Evolutionary conservation across 2,888 invertebrate species (phyloP).

Genomic region (Pocota personata): DNA sequence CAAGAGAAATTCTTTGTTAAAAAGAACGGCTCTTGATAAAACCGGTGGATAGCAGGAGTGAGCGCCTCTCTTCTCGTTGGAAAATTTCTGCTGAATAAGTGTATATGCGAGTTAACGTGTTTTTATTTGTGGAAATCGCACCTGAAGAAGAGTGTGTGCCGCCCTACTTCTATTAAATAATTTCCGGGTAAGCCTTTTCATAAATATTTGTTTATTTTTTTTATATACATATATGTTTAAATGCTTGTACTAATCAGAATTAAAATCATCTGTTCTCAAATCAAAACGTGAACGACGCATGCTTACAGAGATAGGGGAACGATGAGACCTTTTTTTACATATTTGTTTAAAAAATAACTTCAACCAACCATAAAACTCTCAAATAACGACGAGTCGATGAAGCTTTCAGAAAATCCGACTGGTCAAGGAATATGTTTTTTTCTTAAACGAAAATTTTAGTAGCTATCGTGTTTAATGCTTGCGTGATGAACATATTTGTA

Average conservation of each 20-base stretch:
- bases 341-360: not conserved
- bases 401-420: not conserved
- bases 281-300: not conserved
- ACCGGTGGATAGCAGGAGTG: constrained; percentile 59
- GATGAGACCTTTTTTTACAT: not conserved
- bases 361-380: not conserved
- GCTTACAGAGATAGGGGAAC: not conserved
- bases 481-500: not conserved
- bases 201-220: not conserved
- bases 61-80: constrained; percentile 55
- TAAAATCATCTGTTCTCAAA: not conserved
- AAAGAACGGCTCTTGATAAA: constrained; percentile 56
- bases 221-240: not conserved
- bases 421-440: not conserved
- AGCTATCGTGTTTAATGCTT: not conserved
- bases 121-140: constrained; percentile 47
- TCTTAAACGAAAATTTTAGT: not conserved
- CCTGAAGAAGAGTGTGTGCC: constrained; percentile 62
- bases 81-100: constrained; percentile 42
- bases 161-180: constrained; percentile 47
- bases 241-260: not conserved
- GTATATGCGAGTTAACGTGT: constrained; percentile 39
- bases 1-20: constrained; percentile 54
- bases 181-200: constrained; percentile 45
- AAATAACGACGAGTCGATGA: not conserved